Base-by-base conservation (phyloP, 2,113 vertebrate genomes). In the Ictalurus furcatus region DNA sequence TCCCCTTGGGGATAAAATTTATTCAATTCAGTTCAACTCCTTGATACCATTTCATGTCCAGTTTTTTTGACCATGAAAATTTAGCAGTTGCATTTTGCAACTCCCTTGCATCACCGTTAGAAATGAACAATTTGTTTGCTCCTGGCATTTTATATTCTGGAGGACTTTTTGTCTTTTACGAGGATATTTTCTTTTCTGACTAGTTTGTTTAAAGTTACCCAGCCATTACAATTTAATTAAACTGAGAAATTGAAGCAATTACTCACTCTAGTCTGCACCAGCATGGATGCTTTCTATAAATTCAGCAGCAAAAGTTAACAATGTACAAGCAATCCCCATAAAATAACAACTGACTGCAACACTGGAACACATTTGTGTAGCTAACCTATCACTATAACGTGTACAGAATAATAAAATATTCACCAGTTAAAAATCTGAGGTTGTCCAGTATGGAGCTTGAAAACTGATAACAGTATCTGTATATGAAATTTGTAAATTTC, bases 231-330 rank as follows among this genome's bases (percentile, higher is more conserved):
- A 44, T 84, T 84, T 44, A 84, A 84, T 84, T 84, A 65, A 58
- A 65, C 58, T 16, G 34, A 65, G 37, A 84, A 84, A 84, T 84
- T 65, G 59, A 65, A 84, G 83, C 83, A 67, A 84, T 84, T 65
- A 63, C 21, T 84, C 82, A 84, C 37, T 65, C 34, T 25, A n/a
- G 59, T 84, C 25, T 30, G 6, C 58, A 63, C 58, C 21, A 63
- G 61, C 37, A 17, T 84, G 83, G 59, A 67, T 67, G 6, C 37
- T 8, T 84, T 48, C 34, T 65, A 44, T 65, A 84, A 84, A 48
- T n/a, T 7, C 58, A 65, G 82, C 59, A 84, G 59, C 82, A 25
- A 63, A 84, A 13, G 59, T 65, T 84, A 44, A 65, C 21, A 65
- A 44, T 17, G 83, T 48, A 65, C 23, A n/a, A 28, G 5, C 83